phyloP scores from a whole-genome alignment of 2,113 vertebrate genomes.

The Aldabrachelys gigantea region DNA sequence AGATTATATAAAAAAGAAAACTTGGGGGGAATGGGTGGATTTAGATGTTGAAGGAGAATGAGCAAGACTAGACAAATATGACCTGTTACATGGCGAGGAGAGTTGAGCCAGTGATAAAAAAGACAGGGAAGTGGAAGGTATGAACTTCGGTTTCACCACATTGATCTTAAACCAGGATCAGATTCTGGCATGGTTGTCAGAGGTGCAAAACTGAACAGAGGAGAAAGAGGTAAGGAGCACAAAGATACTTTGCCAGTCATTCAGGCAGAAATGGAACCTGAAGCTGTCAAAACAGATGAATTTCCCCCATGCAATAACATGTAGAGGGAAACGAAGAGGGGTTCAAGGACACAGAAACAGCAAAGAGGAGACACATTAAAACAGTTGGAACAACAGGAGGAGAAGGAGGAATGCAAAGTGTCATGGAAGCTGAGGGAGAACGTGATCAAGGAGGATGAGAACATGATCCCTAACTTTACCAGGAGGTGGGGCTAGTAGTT shows the following conservation, averaged over 20 bases:
- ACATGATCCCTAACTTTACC: accelerated
- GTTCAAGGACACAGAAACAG: background rate
- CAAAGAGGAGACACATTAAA: background rate
- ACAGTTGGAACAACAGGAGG: background rate
- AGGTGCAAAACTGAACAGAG: accelerated
- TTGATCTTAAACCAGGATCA: background rate
- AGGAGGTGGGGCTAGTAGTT: accelerated
- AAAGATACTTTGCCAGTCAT: background rate
- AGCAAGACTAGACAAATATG: background rate
- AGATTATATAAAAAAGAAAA: background rate
- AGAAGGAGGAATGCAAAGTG: background rate
- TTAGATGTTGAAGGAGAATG: background rate
- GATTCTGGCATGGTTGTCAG: background rate
- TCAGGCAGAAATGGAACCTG: background rate
- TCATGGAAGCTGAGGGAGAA: accelerated
- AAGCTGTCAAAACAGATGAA: background rate
- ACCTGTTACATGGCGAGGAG: background rate
- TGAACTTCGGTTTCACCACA: background rate
- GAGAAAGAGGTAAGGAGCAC: background rate
- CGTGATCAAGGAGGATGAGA: background rate
- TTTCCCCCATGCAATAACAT: background rate
- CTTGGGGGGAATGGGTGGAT: background rate
- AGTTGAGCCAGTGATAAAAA: background rate
- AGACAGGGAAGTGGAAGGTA: background rate
- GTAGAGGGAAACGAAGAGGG: background rate